Evolutionary conservation across 1,140 invertebrate species (phyloP).

Genomic region (Drosophila lacteicornis): DNA sequence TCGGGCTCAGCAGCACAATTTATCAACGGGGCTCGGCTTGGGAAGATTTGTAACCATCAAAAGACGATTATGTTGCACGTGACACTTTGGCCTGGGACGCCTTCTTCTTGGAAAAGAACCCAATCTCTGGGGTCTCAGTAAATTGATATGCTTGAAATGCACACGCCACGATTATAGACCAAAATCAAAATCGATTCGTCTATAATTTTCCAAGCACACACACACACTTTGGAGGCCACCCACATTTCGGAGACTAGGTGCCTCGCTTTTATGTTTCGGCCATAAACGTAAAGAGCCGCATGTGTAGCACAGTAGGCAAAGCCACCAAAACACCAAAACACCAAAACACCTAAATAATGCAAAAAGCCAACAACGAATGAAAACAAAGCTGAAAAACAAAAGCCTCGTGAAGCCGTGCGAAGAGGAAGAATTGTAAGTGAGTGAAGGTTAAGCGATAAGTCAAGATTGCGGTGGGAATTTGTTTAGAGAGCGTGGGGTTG

Average conservation of each 20-base stretch:
- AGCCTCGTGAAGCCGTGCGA: constrained; percentile 9
- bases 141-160: constrained; percentile 50
- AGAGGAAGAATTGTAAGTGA: constrained; percentile 46
- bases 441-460: constrained; percentile 63
- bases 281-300: constrained; percentile 32
- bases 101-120: constrained; percentile 57
- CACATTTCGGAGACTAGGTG: constrained; percentile 17
- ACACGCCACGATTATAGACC: constrained; percentile 46
- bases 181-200: constrained; percentile 35
- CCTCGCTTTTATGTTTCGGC: constrained; percentile 19
- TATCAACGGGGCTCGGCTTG: constrained; percentile 36
- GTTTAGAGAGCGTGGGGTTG: constrained; percentile 2
- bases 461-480: constrained; percentile 50
- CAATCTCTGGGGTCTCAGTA: constrained; percentile 13
- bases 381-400: constrained; percentile 37
- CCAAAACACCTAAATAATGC: constrained; percentile 50
- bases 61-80: constrained; percentile 79
- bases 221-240: constrained; percentile 43
- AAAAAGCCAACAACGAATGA: constrained; percentile 33
- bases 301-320: constrained; percentile 62
- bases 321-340: constrained; percentile 37
- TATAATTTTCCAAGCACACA: constrained; percentile 47
- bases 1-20: constrained; percentile 35
- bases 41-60: constrained; percentile 60
- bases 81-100: constrained; percentile 50